phyloP scores from a whole-genome alignment of 2,113 vertebrate genomes.

The Trinectes maculatus region DNA sequence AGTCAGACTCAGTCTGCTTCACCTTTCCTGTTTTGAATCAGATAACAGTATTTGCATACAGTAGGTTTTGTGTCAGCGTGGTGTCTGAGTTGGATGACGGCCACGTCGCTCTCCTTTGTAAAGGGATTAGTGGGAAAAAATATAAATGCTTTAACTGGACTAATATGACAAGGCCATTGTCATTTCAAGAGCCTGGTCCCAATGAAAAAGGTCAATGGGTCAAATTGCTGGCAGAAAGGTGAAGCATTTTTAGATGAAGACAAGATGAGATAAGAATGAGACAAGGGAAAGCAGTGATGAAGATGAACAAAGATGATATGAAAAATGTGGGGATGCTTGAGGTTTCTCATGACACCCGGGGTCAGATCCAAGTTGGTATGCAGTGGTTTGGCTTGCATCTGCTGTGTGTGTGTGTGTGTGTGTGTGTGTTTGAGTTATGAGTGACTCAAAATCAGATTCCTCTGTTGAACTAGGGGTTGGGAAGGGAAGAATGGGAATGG shows the following conservation, averaged over 20 bases:
- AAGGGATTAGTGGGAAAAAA: not conserved
- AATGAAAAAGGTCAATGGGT: not conserved
- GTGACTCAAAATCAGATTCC: conserved; percentile 58
- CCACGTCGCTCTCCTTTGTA: not conserved
- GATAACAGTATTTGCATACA: conserved; percentile 22
- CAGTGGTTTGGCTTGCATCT: conserved; percentile 58
- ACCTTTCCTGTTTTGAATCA: not conserved
- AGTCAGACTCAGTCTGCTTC: not conserved
- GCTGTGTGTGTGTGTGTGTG: conserved; percentile 31
- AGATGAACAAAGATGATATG: conserved; percentile 13
- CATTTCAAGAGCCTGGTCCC: not conserved
- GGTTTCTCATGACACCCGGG: conserved; percentile 45
- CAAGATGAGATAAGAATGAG: too few species aligned
- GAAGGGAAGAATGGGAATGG: conserved; percentile 26
- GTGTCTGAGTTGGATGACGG: not conserved
- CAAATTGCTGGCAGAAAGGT: not conserved
- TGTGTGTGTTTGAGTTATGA: conserved; percentile 33
- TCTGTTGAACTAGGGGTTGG: conserved; percentile 27
- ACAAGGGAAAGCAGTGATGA: not conserved
- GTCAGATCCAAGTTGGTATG: conserved; percentile 59
- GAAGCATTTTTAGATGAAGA: conserved; percentile 6
- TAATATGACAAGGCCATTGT: not conserved
- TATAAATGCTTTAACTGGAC: not conserved
- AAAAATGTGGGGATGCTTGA: conserved; percentile 3
- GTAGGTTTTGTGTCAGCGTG: not conserved